These are phyloP conservation scores for Papilio helenus DNA, from an alignment of 1,140 invertebrate genomes.

Conservation along the genomic window DNA sequence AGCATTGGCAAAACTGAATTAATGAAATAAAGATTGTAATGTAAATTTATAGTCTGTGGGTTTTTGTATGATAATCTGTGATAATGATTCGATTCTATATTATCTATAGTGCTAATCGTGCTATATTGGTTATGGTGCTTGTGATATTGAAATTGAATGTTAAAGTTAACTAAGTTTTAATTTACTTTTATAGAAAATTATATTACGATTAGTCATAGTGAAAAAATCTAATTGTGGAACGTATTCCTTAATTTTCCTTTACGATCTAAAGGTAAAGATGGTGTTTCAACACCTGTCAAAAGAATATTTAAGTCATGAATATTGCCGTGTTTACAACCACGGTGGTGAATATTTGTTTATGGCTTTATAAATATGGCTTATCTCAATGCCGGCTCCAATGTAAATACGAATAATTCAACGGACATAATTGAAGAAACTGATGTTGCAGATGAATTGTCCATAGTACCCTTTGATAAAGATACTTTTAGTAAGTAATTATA, in stretches of 20 bases:
- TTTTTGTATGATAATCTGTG: neutral
- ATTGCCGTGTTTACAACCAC: constrained; percentile 65
- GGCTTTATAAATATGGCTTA: constrained; percentile 70
- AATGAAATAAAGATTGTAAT: too few relatives aligned
- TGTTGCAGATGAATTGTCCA: constrained; percentile 68
- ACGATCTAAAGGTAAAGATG: neutral
- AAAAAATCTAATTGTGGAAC: neutral
- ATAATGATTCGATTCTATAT: neutral
- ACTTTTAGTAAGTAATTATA: constrained; percentile 73
- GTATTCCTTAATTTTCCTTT: neutral
- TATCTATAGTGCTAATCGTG: neutral
- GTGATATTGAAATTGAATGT: too few relatives aligned
- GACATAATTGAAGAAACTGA: constrained; percentile 61
- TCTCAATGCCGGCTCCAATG: constrained; percentile 61
- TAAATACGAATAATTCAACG: constrained; percentile 52
- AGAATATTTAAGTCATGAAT: constrained; percentile 61
- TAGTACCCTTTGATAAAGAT: constrained; percentile 74
- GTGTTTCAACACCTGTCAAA: constrained; percentile 15
- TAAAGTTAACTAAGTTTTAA: neutral
- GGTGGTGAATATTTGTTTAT: constrained; percentile 55
- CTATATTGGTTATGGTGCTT: neutral
- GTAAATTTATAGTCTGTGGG: neutral
- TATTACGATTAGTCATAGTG: neutral
- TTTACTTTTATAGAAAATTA: neutral
- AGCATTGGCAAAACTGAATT: too few relatives aligned